These are phyloP conservation scores for Pachypeltis micranthus DNA, from an alignment of 1,140 invertebrate genomes.

Conservation along the genomic window DNA sequence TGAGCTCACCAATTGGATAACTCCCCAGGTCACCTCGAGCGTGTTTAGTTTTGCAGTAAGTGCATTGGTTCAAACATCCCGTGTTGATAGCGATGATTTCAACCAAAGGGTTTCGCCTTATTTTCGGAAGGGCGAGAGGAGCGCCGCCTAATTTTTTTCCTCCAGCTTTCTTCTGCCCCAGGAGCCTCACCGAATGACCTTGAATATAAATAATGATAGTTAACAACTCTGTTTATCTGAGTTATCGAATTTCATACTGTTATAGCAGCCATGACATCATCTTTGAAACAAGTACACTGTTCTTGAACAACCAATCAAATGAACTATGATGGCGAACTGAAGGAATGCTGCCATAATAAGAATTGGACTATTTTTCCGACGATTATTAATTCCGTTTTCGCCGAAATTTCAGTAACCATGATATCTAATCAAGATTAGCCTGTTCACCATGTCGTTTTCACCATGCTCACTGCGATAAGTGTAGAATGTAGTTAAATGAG, in stretches of 20 bases:
- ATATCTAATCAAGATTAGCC: too few relatives aligned
- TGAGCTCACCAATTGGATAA: constrained; percentile 55
- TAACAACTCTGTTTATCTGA: neutral
- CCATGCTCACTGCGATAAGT: too few relatives aligned
- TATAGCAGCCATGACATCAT: too few relatives aligned
- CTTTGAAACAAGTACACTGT: too few relatives aligned
- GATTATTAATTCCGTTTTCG: too few relatives aligned
- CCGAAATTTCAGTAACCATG: too few relatives aligned
- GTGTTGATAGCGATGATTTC: constrained; percentile 98
- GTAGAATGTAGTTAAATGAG: too few relatives aligned
- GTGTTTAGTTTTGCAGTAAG: constrained; percentile 98
- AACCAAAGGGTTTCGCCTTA: constrained; percentile 87
- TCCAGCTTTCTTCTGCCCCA: constrained; percentile 67
- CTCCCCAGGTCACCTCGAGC: constrained; percentile 90
- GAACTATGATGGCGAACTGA: too few relatives aligned
- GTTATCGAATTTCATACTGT: neutral
- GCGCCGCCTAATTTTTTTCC: constrained; percentile 80
- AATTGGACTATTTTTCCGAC: too few relatives aligned
- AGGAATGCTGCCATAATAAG: too few relatives aligned
- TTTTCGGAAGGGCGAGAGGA: constrained; percentile 77
- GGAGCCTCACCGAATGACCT: constrained; percentile 66
- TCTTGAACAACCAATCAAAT: too few relatives aligned
- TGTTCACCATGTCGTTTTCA: too few relatives aligned
- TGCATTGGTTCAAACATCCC: constrained; percentile 95
- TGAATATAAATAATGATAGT: constrained; percentile 17